Evolutionary conservation across 1,140 invertebrate species (phyloP), one percentile per base, ranked within the genome.

Genomic region (Megalopta genalis): DNA sequence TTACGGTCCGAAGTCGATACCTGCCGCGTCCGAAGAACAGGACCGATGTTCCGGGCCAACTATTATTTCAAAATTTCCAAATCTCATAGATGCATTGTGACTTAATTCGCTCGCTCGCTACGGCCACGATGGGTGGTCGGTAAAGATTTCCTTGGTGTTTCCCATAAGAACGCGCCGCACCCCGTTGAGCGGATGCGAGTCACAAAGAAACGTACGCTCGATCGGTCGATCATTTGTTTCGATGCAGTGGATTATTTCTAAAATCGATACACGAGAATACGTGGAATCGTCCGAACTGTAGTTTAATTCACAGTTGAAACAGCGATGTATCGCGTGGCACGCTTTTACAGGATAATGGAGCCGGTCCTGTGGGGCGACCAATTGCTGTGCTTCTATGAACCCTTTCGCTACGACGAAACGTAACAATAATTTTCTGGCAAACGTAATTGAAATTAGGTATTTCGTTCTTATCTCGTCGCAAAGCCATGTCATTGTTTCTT

Each of bases 1-100:
- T 69, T 69, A 68, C n/a, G 60, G 37, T 18, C 7, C 6, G n/a
- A 52, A 63, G 62, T 27, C 68, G 68, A 82, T 87, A 88, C 86
- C 86, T 89, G 86, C 72, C 65, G 79, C 54, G 32, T 54, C 71
- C 39, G 72, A 69, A 70, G 82, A 88, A 80, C 60, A 65, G 71
- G 66, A 79, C 79, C 79, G 39, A 49, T 67, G 77, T 81, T 80
- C 77, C 63, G 75, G 6, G 23, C 7, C 12, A 0, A 62, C 72
- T 39, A 89, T 89, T 89, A 86, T 89, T 84, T 69, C 79, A 79
- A 73, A 75, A 87, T 90, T 88, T 86, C 80, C 83, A 82, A 83
- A 87, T 88, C 87, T 87, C 83, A 77, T 82, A 76, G 85, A 21
- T 25, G 85, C 59, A 89, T 90, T 90, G 88, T 90, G 64, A 80